These are phyloP conservation scores for Anhinga rufa DNA, from an alignment of 2,113 vertebrate species.

Conservation along the genomic window DNA sequence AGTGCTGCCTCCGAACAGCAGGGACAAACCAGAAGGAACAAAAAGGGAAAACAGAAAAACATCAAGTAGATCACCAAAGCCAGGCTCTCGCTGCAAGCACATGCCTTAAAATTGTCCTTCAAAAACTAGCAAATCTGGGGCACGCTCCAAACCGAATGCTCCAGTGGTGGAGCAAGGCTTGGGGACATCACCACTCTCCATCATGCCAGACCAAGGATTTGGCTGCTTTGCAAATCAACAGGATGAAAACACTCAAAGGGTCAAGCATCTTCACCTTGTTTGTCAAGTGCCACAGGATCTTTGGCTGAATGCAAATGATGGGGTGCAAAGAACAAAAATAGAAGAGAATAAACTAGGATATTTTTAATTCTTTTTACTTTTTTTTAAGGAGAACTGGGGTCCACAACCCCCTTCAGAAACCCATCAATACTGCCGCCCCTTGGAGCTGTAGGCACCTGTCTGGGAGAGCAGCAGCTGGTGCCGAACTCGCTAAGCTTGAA, in stretches of 20 bases:
- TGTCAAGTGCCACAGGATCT: neutral
- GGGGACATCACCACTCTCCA: accelerated
- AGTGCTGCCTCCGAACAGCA: neutral
- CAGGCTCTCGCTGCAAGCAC: neutral
- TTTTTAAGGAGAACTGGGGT: neutral
- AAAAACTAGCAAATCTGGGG: neutral
- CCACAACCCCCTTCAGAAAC: neutral
- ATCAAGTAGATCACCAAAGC: neutral
- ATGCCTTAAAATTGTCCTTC: neutral
- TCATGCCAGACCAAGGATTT: neutral
- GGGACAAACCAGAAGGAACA: neutral
- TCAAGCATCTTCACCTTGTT: conserved; percentile 10
- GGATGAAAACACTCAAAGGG: conserved; percentile 18
- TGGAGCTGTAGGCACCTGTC: neutral
- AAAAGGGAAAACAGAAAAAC: neutral
- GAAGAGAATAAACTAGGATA: neutral
- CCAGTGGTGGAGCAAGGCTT: neutral
- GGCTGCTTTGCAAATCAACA: neutral
- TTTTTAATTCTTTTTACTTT: neutral
- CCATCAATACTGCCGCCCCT: neutral
- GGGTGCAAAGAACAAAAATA: neutral
- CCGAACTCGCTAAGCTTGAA: neutral
- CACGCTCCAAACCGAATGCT: neutral
- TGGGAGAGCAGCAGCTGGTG: neutral
- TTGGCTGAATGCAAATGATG: neutral